phyloP scores from a whole-genome alignment of 2,797 vertebrate species.

The Pteronotus mesoamericanus region DNA sequence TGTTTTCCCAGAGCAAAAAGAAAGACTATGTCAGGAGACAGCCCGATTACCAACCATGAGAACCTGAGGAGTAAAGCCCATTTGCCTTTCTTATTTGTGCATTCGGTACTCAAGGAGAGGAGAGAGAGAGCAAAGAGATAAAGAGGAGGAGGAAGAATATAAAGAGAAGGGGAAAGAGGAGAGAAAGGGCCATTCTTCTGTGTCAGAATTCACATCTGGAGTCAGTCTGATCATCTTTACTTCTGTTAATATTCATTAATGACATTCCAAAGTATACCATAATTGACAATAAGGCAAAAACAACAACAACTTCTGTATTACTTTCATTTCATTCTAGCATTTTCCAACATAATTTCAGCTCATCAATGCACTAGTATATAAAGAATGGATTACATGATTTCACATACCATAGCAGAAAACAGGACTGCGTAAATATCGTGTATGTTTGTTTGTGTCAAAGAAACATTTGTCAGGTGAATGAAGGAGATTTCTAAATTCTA shows the following conservation, averaged over 20 bases:
- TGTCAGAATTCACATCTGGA: slow-evolving; percentile 61
- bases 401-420: neutral
- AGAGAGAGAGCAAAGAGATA: neutral
- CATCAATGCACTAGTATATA: neutral
- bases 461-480: neutral
- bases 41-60: slow-evolving; percentile 65
- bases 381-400: neutral
- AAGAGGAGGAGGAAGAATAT: neutral
- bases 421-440: neutral
- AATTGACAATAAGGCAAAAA: neutral
- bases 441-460: neutral
- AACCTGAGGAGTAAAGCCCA: slow-evolving; percentile 74
- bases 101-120: slow-evolving; percentile 62
- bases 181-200: slow-evolving; percentile 57
- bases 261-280: neutral
- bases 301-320: neutral
- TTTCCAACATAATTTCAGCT: neutral
- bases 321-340: neutral
- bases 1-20: slow-evolving; percentile 78
- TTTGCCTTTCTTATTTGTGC: slow-evolving; percentile 71
- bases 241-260: neutral
- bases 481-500: neutral
- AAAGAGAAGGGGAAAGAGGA: neutral
- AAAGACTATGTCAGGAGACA: slow-evolving; percentile 61
- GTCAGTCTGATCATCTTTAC: neutral